Percentiles rank a stretch among this genome's conserved stretches.
Evolutionary conservation across 2,888 invertebrate genomes (phyloP).

Genomic region (Campoletis raptor): DNA sequence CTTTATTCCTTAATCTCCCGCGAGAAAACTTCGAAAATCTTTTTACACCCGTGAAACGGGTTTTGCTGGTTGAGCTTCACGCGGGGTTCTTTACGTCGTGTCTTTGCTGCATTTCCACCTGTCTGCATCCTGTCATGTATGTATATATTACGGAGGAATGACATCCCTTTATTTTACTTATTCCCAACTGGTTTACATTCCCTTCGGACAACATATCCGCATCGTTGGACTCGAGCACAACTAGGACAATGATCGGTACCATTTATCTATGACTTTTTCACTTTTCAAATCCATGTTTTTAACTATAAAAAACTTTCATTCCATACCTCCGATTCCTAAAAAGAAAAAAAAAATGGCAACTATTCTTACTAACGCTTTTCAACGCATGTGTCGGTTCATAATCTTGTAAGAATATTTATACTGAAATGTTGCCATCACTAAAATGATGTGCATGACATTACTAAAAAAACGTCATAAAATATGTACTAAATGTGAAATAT

Average conservation of each 20-base stretch:
- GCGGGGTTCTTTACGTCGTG: conserved; percentile 46
- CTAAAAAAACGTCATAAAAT: not conserved
- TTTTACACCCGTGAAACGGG: conserved; percentile 61
- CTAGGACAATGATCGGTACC: not conserved
- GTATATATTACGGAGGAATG: not conserved
- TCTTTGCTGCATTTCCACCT: conserved; percentile 13
- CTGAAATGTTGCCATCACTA: not conserved
- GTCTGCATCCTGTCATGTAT: conserved; percentile 12
- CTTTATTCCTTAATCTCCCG: conserved; percentile 47
- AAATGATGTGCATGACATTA: not conserved
- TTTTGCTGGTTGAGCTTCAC: conserved; percentile 60
- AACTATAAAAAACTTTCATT: not conserved
- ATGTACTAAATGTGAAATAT: not conserved
- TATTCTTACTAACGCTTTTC: not conserved
- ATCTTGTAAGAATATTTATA: no score
- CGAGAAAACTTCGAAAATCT: conserved; percentile 60
- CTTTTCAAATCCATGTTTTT: not conserved
- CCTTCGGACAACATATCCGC: not conserved
- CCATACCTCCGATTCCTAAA: not conserved
- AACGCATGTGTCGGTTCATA: no score
- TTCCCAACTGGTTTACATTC: not conserved
- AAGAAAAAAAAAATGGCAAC: not conserved
- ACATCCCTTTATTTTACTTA: not conserved
- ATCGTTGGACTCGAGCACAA: not conserved
- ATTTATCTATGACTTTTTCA: not conserved